Base-by-base conservation (phyloP, 2,113 vertebrate species). In the Cyprinodon variegatus region DNA sequence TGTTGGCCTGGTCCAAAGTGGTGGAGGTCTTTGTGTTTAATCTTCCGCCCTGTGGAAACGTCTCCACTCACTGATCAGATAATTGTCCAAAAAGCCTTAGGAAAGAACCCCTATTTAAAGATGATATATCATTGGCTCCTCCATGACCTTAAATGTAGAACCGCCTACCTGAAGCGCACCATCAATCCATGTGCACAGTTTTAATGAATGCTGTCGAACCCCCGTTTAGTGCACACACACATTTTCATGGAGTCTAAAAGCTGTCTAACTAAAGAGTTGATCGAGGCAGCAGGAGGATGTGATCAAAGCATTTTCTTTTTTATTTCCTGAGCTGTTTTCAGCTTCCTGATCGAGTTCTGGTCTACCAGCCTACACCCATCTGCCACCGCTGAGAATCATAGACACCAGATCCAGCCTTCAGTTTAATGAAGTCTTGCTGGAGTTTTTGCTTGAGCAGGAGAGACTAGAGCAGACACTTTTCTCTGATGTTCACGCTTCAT, bases 401-500 rank as follows among this genome's bases (percentile, higher is more conserved):
- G 73, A 64, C 79, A 67, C 70, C 85, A 81, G 85, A 86, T 70
- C 68, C 76, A 78, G 86, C 66, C 76, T 78, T 70, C 3, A 48
- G 84, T 89, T 90, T 90, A 90, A 91, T 88, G 86, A 89, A 89
- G 88, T 83, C 81, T 70, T 89, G 87, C 82, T 79, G 86, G 70
- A 82, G 88, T 75, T 82, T 22, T 70, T 72, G 70, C 39, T 64
- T 68, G 69, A 85, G 83, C 41, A 63, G 78, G 29, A 86, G 68
- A 86, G 78, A 85, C 81, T 86, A 86, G 83, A 83, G 87, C 86
- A 83, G 86, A 89, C 85, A 89, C 84, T 76, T 87, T 81, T 87
- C 83, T 91, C 88, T 91, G 91, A 91, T 91, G 91, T 92, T 89
- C 90, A 86, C 82, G 85, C 88, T 91, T 89, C 88, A 88, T 92